Evolutionary conservation across 2,797 vertebrate species (phyloP), one percentile per base, ranked within the genome.

Genomic region (Platalea minor): DNA sequence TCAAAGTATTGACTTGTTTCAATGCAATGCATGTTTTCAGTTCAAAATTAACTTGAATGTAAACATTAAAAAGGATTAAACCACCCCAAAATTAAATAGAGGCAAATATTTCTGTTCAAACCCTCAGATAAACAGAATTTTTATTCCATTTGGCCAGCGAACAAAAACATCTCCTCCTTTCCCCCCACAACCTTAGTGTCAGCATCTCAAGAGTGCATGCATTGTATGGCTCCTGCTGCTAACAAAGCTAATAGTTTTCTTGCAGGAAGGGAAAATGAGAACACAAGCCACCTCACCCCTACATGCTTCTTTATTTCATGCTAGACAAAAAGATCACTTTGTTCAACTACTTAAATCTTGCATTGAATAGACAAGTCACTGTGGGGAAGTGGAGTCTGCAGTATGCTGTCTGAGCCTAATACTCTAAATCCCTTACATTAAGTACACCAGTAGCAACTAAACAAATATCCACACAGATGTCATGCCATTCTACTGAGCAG

Each of bases 401-500:
- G 65, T n/a, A 53, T 25, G 43, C 51, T 74, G 43, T 76, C 91
- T 92, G 79, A 95, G 86, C 83, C 68, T 95, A 96, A 96, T 93
- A 88, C 78, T 81, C 91, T 93, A 92, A 97, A 97, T 97, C 95
- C 91, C 88, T 78, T 88, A 77, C 86, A 85, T 96, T 95, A 97
- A 96, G 85, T 88, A 95, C 90, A 93, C 76, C 82, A 93, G 31
- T 50, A 95, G 54, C 94, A 96, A 91, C 91, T 76, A 95, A 95
- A 97, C 91, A 96, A 96, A 96, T 93, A 94, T 80, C 88, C 74
- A 85, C 86, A 79, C 95, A 97, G 96, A 97, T 96, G 95, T 93
- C 93, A 95, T 33, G 75, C 75, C 86, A 90, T 96, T 96, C 86
- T 86, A 92, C 67, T 68, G 67, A 96, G 88, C 65, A 76, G 73